Evolutionary conservation across 1,140 invertebrate species (phyloP).

Genomic region (Atta colombica): DNA sequence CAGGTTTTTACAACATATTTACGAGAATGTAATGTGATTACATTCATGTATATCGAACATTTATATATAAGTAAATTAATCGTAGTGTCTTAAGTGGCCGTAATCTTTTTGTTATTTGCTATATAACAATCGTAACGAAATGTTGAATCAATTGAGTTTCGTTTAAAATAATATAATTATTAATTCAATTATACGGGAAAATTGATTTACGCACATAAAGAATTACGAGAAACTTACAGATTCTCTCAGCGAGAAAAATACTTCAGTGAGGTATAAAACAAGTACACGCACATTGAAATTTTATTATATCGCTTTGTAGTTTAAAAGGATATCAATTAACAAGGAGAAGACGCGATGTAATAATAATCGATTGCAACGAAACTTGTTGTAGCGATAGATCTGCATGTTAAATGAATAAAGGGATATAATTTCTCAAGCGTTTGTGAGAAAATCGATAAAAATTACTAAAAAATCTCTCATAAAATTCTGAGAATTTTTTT

Average conservation of each 20-base stretch:
- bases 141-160: slow-evolving; percentile 78
- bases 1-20: slow-evolving; percentile 82
- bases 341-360: too few relatives aligned
- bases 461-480: too few relatives aligned
- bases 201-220: slow-evolving; percentile 37
- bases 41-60: slow-evolving; percentile 86
- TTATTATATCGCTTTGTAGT: slow-evolving; percentile 45
- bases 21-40: slow-evolving; percentile 81
- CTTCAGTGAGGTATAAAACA: slow-evolving; percentile 10
- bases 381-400: too few relatives aligned
- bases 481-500: too few relatives aligned
- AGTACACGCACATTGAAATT: slow-evolving; percentile 33
- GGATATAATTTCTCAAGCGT: too few relatives aligned
- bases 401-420: too few relatives aligned
- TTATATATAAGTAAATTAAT: slow-evolving; percentile 85
- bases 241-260: neutral
- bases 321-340: slow-evolving; percentile 25
- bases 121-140: slow-evolving; percentile 58
- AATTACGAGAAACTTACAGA: slow-evolving; percentile 7
- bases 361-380: too few relatives aligned
- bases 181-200: slow-evolving; percentile 45
- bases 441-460: too few relatives aligned
- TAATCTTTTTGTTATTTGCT: slow-evolving; percentile 72
- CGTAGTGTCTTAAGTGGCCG: slow-evolving; percentile 80
- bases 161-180: neutral